Base-by-base conservation (phyloP, 2,113 vertebrate genomes). In the Upupa epops region DNA sequence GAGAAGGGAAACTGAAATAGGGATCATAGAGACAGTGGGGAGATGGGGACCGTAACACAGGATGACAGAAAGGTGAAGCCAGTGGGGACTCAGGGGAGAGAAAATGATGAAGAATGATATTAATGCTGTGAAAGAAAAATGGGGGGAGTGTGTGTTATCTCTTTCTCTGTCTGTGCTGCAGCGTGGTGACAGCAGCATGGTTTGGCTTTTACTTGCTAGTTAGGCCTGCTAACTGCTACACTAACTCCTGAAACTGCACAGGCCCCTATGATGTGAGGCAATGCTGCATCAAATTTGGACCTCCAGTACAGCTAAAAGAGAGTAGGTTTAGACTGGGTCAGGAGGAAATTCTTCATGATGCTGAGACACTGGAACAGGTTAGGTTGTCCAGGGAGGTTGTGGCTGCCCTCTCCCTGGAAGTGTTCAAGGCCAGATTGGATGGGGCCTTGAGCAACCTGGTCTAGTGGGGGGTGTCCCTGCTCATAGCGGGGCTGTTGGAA, bases 161-260 rank as follows among this genome's bases (percentile, higher is more conserved):
- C 31, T 79, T 75, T 66, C 20, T 49, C 51, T 66, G 25, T 17
- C 70, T 86, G 70, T 16, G 22, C 17, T 36, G 65, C 56, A 86
- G 61, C 34, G 60, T n/a, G 49, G n/a, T 71, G 80, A 77, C 28
- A 59, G 65, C 58, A 86, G 22, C 5, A 2, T 28, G 58, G 56
- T 59, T 24, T 74, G 80, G 45, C 45, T 83, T 90, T 90, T 58
- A 81, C 63, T 88, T 88, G 61, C 66, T 90, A 60, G 80, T 78
- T 83, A 88, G 70, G 45, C 63, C 65, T 83, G 70, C 56, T 75
- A 84, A 75, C 48, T 86, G 54, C 71, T 93, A 81, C 8, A 5
- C 49, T 83, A 84, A 37, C n/a, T 56, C 45, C 70, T 78, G 63
- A 46, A 60, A 78, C 59, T 74, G 31, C 71, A 73, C 31, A 36